Base-by-base conservation (phyloP, 2,797 vertebrate species). In the Propithecus perrieri region DNA sequence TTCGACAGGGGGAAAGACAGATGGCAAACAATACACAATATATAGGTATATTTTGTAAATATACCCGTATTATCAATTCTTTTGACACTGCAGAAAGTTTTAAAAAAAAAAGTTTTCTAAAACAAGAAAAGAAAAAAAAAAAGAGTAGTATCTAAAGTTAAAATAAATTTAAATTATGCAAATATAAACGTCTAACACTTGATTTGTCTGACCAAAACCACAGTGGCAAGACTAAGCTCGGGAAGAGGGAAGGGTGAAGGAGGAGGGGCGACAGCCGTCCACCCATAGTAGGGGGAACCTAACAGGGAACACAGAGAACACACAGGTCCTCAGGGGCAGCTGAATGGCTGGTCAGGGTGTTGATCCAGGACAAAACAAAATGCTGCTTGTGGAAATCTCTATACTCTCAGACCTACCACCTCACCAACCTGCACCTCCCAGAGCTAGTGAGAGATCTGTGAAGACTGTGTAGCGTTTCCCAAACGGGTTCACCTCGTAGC, bases 111-210 rank as follows among this genome's bases (percentile, higher is more conserved):
- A n/a, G 17, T 50, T 94, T 86, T 69, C 74, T 96, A 46, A 96
- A 91, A 76, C n/a, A 46, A 85, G 26, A 67, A 50, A 30, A 12
- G 3, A 7, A 57, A 75, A 72, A 50, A 35, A 35, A 17, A 11
- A 18, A 11, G 2, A 72, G 48, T 4, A 69, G 17, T 59, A 26
- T 20, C 43, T 88, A 12, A 91, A 95, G 69, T 43, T 43, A 71
- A 95, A 85, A 69, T 78, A 84, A 75, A 28, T 74, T 48, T 48
- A 89, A 95, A 95, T 53, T 22, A 69, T 63, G 84, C 59, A 22
- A 63, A 30, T 4, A 11, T 41, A 89, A 95, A 48, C 7, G 33
- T 41, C 24, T 53, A n/a, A 53, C 3, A 14, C 7, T 48, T 65
- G 26, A 75, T 24, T 65, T 74, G 83, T 79, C 46, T 80, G 59